Base-by-base conservation (phyloP, 2,797 vertebrate genomes). In the Brotogeris chrysoptera region DNA sequence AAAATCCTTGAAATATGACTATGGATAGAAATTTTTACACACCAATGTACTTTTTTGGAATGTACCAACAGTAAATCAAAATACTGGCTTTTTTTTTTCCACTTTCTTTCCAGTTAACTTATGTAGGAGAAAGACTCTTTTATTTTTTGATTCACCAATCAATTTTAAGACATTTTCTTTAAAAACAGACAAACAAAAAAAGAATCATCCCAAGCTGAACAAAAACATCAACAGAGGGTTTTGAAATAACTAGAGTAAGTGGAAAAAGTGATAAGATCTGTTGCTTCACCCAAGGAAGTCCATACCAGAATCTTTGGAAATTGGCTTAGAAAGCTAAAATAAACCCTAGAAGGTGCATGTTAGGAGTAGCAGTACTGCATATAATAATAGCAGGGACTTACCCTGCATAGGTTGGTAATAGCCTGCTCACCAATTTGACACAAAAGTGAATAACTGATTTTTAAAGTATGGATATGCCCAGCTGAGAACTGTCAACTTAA, bases 181-280 rank as follows among this genome's bases (percentile, higher is more conserved):
- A 36, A 68, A 80, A 83, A 18, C 3, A 63, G 70, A 16, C 5
- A 63, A 55, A 46, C 2, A 39, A 55, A 30, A 18, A n/a, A 70
- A 70, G 36, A 44, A 25, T 43, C 19, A 25, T n/a, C 17, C 18
- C 13, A 20, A 23, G 8, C 39, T 13, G 16, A 52, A 64, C 3
- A 16, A 50, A 21, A 70, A 25, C 5, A 64, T 80, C 12, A 30
- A 25, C 90, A 61, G 39, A 46, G 7, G 38, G 13, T 81, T 89
- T 95, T 68, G 63, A 39, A 41, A 50, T 44, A 85, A 71, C 16
- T 84, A 30, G 23, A 52, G 90, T 36, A 65, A 86, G 64, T 95
- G 85, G 95, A 95, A 98, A 96, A 96, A 94, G 39, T 93, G 77
- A 92, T 52, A 80, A 90, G 80, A 96, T 81, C 38, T 65, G 12